phyloP scores from a whole-genome alignment of 2,113 vertebrate species.

The Oncorhynchus keta region DNA sequence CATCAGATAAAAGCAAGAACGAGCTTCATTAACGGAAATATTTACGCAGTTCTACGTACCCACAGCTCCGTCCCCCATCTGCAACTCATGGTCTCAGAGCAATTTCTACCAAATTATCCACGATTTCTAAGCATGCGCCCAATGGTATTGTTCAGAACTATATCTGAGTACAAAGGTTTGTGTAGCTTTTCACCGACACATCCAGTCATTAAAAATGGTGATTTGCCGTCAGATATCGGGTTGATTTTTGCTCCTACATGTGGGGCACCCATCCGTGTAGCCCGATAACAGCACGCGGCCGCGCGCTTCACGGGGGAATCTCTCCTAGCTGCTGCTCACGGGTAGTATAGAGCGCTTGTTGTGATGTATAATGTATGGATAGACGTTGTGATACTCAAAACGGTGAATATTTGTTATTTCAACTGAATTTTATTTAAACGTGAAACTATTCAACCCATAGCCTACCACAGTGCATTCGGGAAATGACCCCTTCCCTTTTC shows the following conservation, averaged over 20 bases:
- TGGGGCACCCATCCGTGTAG: constrained; percentile 16
- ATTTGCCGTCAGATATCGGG: constrained; percentile 7
- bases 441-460: too few species aligned
- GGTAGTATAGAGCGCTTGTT: not conserved
- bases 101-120: constrained; percentile 52
- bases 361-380: not conserved
- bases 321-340: not conserved
- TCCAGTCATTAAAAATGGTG: constrained; percentile 32
- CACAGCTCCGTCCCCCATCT: constrained; percentile 78
- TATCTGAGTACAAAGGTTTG: not conserved
- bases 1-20: too few species aligned
- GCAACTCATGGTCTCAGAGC: constrained; percentile 63
- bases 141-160: not conserved
- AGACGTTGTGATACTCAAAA: not conserved
- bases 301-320: constrained; percentile 6
- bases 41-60: constrained; percentile 56
- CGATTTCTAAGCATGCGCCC: constrained; percentile 49
- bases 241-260: constrained; percentile 26
- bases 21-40: too few species aligned
- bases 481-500: too few species aligned
- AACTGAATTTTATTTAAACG: too few species aligned
- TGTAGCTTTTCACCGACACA: constrained; percentile 42
- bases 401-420: too few species aligned
- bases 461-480: too few species aligned
- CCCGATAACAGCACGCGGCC: constrained; percentile 7